These are phyloP conservation scores for Rattus norvegicus DNA, from an alignment of 2,113 vertebrate genomes.

Conservation along the genomic window GRCr8 NC_086021.1:81962501-81963000, in stretches of 20 bases:
- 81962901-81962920: neutral
- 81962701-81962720: neutral
- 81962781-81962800: neutral
- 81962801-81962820: neutral
- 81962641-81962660: neutral
- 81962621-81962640: neutral
- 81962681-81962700: neutral
- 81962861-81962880: neutral
- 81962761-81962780: neutral
- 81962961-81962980: too few relatives aligned
- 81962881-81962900: slow-evolving; percentile 22
- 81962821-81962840: neutral
- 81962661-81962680: neutral
- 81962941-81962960: neutral
- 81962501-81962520: neutral
- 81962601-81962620: neutral
- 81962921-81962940: neutral
- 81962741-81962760: neutral
- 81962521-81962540: neutral
- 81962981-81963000: too few relatives aligned
- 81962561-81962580: neutral
- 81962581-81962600: neutral
- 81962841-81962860: neutral
- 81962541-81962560: slow-evolving; percentile 11
- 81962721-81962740: neutral